These are phyloP conservation scores for Leucozona laternaria DNA, from an alignment of 2,888 invertebrate species.

Conservation along the genomic window DNA sequence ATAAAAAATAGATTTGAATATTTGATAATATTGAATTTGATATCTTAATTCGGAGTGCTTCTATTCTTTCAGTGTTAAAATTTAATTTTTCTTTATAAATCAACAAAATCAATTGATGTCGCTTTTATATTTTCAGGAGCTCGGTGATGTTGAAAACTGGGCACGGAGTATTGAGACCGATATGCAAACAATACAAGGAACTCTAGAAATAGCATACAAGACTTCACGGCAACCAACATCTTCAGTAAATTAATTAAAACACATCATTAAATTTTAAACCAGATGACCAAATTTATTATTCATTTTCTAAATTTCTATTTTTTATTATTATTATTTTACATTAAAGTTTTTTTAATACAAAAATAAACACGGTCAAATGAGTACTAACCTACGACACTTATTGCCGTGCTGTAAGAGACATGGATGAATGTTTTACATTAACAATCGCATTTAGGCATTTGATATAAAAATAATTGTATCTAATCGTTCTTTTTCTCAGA, in stretches of 20 bases:
- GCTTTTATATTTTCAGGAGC: constrained; percentile 85
- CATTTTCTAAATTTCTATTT: constrained; percentile 44
- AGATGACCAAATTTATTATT: constrained; percentile 77
- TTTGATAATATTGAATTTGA: too few relatives aligned
- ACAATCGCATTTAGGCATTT: constrained; percentile 32
- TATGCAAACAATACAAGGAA: constrained; percentile 95
- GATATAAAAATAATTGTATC: constrained; percentile 54
- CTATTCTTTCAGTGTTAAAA: too few relatives aligned
- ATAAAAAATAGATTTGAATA: too few relatives aligned
- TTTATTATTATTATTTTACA: constrained; percentile 57
- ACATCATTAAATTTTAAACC: constrained; percentile 6
- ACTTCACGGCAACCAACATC: constrained; percentile 84
- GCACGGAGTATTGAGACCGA: constrained; percentile 98
- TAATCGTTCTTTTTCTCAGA: constrained; percentile 2
- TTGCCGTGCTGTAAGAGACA: constrained; percentile 32
- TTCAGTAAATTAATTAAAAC: constrained; percentile 49
- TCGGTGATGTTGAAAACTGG: constrained; percentile 99
- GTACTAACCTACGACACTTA: constrained; percentile 40
- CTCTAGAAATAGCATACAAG: constrained; percentile 97
- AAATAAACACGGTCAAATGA: constrained; percentile 59
- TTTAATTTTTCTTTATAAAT: too few relatives aligned
- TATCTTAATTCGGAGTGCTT: too few relatives aligned
- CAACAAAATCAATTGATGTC: too few relatives aligned
- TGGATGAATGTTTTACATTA: constrained; percentile 36
- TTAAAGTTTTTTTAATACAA: constrained; percentile 49